Conservation (phyloP, 2,888 invertebrate genomes). For the Aphodius granarius region DNA sequence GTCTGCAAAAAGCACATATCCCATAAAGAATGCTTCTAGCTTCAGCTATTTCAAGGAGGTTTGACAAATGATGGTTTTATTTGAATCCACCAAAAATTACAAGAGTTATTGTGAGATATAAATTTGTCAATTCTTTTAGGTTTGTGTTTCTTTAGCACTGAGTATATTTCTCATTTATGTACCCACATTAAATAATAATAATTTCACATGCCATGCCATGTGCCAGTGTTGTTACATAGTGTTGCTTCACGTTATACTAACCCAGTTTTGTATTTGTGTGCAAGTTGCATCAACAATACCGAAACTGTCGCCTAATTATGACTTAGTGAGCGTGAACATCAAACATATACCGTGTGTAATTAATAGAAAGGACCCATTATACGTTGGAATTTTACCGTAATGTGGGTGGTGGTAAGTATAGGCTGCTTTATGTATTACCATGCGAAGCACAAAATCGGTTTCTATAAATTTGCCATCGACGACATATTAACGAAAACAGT, state of each 20-base stretch:
- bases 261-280: not conserved
- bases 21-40: too few species aligned
- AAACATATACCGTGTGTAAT: not conserved
- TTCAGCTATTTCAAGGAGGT: too few species aligned
- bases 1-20: not conserved
- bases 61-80: too few species aligned
- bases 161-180: not conserved
- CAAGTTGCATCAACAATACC: not conserved
- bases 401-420: not conserved
- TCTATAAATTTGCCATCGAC: too few species aligned
- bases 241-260: not conserved
- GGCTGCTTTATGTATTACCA: not conserved
- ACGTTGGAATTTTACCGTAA: not conserved
- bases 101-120: not conserved
- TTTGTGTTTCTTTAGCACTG: not conserved
- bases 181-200: not conserved
- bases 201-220: not conserved
- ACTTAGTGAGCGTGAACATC: not conserved
- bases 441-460: too few species aligned
- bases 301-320: not conserved
- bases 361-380: not conserved
- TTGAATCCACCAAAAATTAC: too few species aligned
- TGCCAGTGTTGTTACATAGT: not conserved
- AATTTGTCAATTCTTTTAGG: not conserved
- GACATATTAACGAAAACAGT: too few species aligned